Percentiles rank a stretch among this genome's conserved stretches.
These are phyloP conservation scores for Aleiodes leptofemur DNA, from an alignment of 2,888 invertebrate genomes.

Conservation along the genomic window DNA sequence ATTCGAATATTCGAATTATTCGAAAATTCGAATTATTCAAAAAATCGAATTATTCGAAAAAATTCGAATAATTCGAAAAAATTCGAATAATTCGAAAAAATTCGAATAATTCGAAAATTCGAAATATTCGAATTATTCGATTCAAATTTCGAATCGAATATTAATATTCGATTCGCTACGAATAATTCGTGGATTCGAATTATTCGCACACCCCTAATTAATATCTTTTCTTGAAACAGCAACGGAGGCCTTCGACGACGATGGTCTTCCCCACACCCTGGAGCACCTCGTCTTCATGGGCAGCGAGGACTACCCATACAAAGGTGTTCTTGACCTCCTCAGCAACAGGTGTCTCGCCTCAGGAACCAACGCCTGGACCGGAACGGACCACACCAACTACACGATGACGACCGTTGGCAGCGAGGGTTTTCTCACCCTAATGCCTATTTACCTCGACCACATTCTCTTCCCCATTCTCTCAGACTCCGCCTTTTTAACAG, in stretches of 20 bases:
- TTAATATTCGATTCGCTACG: too few species aligned
- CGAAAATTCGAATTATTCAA: too few species aligned
- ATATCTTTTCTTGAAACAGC: constrained; percentile 77
- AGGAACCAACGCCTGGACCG: constrained; percentile 95
- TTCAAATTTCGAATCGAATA: too few species aligned
- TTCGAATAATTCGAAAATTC: too few species aligned
- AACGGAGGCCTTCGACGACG: constrained; percentile 93
- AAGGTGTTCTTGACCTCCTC: constrained; percentile 90
- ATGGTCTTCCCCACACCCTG: constrained; percentile 94
- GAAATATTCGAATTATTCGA: too few species aligned
- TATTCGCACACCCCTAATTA: too few species aligned
- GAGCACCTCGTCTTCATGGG: constrained; percentile 95
- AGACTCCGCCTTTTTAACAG: constrained; percentile 89
- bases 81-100: too few species aligned
- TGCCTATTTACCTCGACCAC: constrained; percentile 95
- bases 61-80: too few species aligned
- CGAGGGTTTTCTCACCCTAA: constrained; percentile 90
- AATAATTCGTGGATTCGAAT: too few species aligned
- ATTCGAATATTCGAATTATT: too few species aligned
- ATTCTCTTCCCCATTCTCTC: constrained; percentile 89
- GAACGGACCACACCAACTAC: constrained; percentile 91
- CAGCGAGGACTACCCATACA: constrained; percentile 92
- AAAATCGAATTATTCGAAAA: too few species aligned
- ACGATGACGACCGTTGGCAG: constrained; percentile 91
- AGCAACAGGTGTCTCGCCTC: constrained; percentile 93